A percentile compares a stretch with the other conserved stretches of the same genome.
phyloP scores from a whole-genome alignment of 2,888 invertebrate genomes.

The Tipula unca region DNA sequence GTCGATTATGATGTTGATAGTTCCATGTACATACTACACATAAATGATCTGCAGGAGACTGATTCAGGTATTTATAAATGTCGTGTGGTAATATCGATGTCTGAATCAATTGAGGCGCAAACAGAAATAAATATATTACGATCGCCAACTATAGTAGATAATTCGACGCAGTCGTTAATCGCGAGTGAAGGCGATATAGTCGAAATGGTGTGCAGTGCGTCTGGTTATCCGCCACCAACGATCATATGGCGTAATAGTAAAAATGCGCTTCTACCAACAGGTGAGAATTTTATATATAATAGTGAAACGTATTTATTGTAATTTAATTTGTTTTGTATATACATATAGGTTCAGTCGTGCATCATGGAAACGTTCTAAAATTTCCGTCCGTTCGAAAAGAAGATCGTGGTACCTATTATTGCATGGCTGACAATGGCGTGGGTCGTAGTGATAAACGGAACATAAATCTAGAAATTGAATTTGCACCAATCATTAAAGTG shows the following conservation, averaged over 20 bases:
- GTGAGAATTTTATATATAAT: slow-evolving; percentile 43
- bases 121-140: slow-evolving; percentile 80
- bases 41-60: slow-evolving; percentile 89
- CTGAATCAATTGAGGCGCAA: slow-evolving; percentile 70
- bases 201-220: slow-evolving; percentile 79
- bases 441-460: slow-evolving; percentile 45
- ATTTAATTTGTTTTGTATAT: background rate
- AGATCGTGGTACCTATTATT: slow-evolving; percentile 88
- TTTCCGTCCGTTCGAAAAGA: slow-evolving; percentile 73
- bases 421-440: slow-evolving; percentile 84
- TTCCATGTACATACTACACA: slow-evolving; percentile 72
- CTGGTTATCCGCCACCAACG: slow-evolving; percentile 75
- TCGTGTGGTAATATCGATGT: slow-evolving; percentile 75
- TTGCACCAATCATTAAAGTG: no score
- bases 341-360: slow-evolving; percentile 35
- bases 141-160: slow-evolving; percentile 87
- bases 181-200: slow-evolving; percentile 48
- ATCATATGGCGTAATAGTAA: slow-evolving; percentile 90
- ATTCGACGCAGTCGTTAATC: slow-evolving; percentile 69
- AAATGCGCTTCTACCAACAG: slow-evolving; percentile 84
- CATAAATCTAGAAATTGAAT: no score
- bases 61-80: slow-evolving; percentile 85
- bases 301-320: background rate
- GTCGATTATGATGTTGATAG: slow-evolving; percentile 69
- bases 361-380: slow-evolving; percentile 70